phyloP scores from a whole-genome alignment of 1,140 invertebrate genomes.

The Eriocheir sinensis region DNA sequence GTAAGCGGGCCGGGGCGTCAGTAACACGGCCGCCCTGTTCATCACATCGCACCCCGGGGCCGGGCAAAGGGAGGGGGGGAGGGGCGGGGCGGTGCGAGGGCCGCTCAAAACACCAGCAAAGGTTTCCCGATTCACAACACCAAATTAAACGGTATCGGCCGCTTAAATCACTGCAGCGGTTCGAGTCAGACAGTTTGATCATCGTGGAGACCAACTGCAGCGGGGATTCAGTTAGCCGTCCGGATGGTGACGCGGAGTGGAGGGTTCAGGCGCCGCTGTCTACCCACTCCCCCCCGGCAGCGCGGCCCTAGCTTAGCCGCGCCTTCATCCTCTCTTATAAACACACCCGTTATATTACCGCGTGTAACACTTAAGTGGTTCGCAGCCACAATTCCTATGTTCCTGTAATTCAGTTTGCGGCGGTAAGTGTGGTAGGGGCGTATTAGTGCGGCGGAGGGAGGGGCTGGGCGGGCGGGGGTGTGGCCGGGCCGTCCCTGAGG shows the following conservation, averaged over 20 bases:
- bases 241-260: not conserved
- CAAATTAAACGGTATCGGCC: not conserved
- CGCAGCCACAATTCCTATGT: slow-evolving; percentile 5
- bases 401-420: slow-evolving; percentile 15
- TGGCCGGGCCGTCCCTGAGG: not conserved
- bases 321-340: slow-evolving; percentile 9
- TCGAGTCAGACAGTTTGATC: not conserved
- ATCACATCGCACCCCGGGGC: not conserved
- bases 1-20: not conserved
- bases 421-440: not conserved
- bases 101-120: not conserved
- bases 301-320: not conserved
- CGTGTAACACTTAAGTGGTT: not conserved
- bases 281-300: not conserved
- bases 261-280: not conserved
- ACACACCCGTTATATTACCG: slow-evolving; percentile 23
- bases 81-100: not conserved
- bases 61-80: no score
- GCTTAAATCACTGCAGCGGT: not conserved
- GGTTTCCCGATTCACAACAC: not conserved
- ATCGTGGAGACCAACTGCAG: not conserved
- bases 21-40: not conserved
- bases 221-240: not conserved
- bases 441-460: not conserved
- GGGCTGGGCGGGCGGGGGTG: not conserved